A percentile compares a stretch with the other conserved stretches of the same genome.
phyloP scores from a whole-genome alignment of 2,797 vertebrate genomes.

The Pipistrellus nathusii region DNA sequence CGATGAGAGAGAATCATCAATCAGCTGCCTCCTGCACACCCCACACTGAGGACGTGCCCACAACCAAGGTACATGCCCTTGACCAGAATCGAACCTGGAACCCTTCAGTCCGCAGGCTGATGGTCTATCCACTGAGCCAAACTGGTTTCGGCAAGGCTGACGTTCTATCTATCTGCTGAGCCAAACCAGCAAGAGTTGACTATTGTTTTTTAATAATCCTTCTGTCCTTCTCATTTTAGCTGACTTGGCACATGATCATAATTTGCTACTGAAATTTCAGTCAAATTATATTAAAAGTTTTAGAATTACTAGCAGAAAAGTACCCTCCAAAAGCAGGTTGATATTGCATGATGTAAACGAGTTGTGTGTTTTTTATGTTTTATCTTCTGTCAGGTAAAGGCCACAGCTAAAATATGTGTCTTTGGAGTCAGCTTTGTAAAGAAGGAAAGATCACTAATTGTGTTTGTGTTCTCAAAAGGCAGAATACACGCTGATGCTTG shows the following conservation, averaged over 20 bases:
- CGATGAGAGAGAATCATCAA: too few species aligned
- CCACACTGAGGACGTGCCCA: too few species aligned
- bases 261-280: constrained; percentile 20
- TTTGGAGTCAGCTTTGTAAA: constrained; percentile 23
- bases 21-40: too few species aligned
- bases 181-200: background rate
- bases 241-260: constrained; percentile 21
- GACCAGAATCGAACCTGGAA: too few species aligned
- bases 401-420: background rate
- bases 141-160: too few species aligned
- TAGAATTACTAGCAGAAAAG: constrained; percentile 1
- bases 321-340: background rate
- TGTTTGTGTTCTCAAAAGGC: background rate
- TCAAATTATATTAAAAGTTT: constrained; percentile 29
- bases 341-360: background rate
- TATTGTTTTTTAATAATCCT: background rate
- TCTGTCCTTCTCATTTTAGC: constrained; percentile 18
- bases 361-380: background rate
- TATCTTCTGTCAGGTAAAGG: background rate
- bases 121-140: too few species aligned
- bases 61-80: too few species aligned
- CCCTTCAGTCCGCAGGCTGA: too few species aligned
- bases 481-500: background rate
- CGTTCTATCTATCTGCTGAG: too few species aligned
- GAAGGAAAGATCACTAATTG: background rate